These are phyloP conservation scores for Papilio polyxenes DNA, from an alignment of 1,140 invertebrate species.

Conservation along the genomic window DNA sequence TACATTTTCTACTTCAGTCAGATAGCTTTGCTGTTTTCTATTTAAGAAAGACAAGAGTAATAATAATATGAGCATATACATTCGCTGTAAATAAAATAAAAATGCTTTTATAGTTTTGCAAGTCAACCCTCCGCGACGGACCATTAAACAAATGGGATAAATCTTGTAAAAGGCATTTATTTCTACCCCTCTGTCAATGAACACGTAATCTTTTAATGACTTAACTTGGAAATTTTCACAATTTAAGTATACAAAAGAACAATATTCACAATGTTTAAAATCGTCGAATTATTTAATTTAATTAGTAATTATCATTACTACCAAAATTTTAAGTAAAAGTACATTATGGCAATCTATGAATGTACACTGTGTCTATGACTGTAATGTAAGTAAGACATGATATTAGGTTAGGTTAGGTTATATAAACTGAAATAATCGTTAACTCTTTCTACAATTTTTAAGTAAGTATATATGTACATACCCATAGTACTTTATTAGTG, in stretches of 20 bases:
- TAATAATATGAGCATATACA: background rate
- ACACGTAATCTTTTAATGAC: slow-evolving; percentile 77
- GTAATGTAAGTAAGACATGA: no score
- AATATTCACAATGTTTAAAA: background rate
- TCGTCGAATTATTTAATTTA: no score
- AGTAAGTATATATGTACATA: no score
- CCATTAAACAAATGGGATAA: slow-evolving; percentile 78
- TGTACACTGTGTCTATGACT: no score
- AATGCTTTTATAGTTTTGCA: slow-evolving; percentile 28
- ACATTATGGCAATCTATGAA: background rate
- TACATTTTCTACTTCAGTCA: background rate
- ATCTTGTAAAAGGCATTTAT: slow-evolving; percentile 58
- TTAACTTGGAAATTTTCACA: slow-evolving; percentile 54
- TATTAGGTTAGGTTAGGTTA: no score
- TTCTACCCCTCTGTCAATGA: slow-evolving; percentile 63
- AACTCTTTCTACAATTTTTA: no score
- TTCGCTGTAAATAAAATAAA: slow-evolving; percentile 4
- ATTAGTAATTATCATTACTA: no score
- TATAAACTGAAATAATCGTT: no score
- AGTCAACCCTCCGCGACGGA: slow-evolving; percentile 46
- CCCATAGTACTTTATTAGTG: background rate
- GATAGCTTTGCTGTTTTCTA: background rate
- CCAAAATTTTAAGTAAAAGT: background rate
- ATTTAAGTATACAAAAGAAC: slow-evolving; percentile 30
- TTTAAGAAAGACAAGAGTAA: background rate